Conservation (phyloP, 2,888 invertebrate genomes). For the Phymatocera aterrima region DNA sequence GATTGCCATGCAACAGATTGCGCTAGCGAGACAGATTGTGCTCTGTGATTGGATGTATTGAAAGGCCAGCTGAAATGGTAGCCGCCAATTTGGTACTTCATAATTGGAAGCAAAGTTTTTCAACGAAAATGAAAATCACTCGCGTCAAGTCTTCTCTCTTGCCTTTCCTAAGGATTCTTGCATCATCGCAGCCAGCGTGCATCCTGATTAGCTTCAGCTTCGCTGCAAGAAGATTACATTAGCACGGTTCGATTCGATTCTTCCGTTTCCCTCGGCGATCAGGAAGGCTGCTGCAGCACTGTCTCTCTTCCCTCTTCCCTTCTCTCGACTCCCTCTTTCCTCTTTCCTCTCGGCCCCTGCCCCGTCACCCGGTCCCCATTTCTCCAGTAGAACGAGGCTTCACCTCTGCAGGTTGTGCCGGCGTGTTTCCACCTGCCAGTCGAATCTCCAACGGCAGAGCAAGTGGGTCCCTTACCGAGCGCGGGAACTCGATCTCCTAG, state of each 20-base stretch:
- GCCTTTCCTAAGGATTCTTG: constrained; percentile 13
- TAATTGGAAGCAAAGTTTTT: background rate
- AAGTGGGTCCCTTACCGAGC: constrained; percentile 60
- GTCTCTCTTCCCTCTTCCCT: background rate
- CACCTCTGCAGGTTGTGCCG: constrained; percentile 70
- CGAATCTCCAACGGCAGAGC: constrained; percentile 68
- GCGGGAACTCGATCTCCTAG: constrained; percentile 30
- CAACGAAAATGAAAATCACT: background rate
- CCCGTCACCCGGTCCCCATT: constrained; percentile 46
- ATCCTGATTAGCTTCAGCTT: background rate
- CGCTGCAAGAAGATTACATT: constrained; percentile 5
- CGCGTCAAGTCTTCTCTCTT: background rate
- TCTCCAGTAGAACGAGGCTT: constrained; percentile 60
- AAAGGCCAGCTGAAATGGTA: too few relatives aligned
- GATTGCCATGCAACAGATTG: too few relatives aligned
- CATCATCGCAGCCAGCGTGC: constrained; percentile 4
- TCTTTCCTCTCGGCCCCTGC: constrained; percentile 2
- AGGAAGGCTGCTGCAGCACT: background rate
- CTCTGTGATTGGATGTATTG: too few relatives aligned
- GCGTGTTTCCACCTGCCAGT: constrained; percentile 74
- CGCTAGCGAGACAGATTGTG: too few relatives aligned
- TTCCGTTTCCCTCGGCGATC: constrained; percentile 24
- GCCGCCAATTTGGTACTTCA: too few relatives aligned
- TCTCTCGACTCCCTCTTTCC: constrained; percentile 5
- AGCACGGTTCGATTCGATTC: constrained; percentile 34